These are phyloP conservation scores for Panthera uncia DNA, from an alignment of 2,113 vertebrate genomes.

Conservation along the genomic window DNA sequence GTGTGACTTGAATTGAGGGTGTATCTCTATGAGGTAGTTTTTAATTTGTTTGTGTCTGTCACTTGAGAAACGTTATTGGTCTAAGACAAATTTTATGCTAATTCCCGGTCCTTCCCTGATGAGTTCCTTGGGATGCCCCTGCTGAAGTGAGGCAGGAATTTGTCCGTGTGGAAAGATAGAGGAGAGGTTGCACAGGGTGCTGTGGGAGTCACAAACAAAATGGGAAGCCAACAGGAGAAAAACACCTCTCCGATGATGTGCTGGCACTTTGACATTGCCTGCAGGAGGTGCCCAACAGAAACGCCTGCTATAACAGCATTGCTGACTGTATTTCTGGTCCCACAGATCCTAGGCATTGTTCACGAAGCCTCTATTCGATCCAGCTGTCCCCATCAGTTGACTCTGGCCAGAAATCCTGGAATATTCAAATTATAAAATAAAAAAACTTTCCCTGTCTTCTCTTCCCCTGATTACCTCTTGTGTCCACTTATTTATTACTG, in stretches of 20 bases:
- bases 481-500: neutral
- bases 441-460: neutral
- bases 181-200: neutral
- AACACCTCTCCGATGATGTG: no score
- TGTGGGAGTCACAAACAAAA: neutral
- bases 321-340: neutral
- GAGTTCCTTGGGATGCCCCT: neutral
- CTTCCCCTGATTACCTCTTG: fast-evolving
- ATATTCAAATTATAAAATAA: neutral
- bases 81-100: neutral
- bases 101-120: neutral
- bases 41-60: neutral
- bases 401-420: neutral
- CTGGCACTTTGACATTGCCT: neutral
- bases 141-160: neutral
- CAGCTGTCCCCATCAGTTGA: neutral
- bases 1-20: neutral
- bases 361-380: neutral
- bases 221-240: neutral
- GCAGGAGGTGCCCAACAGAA: neutral
- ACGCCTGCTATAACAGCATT: neutral
- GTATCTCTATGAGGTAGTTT: neutral
- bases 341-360: neutral
- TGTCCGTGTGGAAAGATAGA: neutral
- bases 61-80: neutral